These are phyloP conservation scores for Silurus lanzhouensis DNA, from an alignment of 2,797 vertebrate genomes.

Conservation along the genomic window DNA sequence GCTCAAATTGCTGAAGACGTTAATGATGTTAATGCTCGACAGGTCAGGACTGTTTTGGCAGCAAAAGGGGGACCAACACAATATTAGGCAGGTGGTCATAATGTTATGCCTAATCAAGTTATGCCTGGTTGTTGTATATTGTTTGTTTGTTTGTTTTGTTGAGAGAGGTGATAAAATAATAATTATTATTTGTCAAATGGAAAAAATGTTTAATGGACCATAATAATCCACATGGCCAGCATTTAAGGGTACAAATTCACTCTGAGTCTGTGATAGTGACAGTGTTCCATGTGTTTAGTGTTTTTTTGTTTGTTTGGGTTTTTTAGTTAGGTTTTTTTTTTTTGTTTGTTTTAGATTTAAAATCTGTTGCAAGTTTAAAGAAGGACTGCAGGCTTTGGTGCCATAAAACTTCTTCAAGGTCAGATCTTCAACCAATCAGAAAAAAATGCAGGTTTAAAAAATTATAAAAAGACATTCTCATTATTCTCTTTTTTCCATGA, in stretches of 20 bases:
- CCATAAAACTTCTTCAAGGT: neutral
- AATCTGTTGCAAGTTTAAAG: neutral
- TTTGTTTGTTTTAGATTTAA: neutral
- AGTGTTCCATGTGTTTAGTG: no score
- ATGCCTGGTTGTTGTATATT: no score
- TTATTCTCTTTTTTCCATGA: neutral
- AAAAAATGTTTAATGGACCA: neutral
- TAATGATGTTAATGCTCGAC: no score
- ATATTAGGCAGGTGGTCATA: no score
- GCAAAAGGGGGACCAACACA: no score
- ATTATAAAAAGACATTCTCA: neutral
- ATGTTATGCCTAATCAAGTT: no score
- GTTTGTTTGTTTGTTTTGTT: neutral
- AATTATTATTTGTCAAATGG: slow-evolving; percentile 2
- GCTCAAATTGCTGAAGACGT: no score
- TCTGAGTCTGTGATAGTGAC: neutral
- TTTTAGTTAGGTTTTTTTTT: no score
- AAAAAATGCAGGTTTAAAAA: neutral
- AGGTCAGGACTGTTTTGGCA: no score
- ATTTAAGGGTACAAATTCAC: neutral
- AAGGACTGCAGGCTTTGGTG: neutral
- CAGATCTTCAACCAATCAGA: neutral
- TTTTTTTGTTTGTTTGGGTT: neutral
- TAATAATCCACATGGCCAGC: neutral
- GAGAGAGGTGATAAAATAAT: neutral